Evolutionary conservation across 2,888 invertebrate species (phyloP).

Genomic region (Theodoxus fluviatilis): DNA sequence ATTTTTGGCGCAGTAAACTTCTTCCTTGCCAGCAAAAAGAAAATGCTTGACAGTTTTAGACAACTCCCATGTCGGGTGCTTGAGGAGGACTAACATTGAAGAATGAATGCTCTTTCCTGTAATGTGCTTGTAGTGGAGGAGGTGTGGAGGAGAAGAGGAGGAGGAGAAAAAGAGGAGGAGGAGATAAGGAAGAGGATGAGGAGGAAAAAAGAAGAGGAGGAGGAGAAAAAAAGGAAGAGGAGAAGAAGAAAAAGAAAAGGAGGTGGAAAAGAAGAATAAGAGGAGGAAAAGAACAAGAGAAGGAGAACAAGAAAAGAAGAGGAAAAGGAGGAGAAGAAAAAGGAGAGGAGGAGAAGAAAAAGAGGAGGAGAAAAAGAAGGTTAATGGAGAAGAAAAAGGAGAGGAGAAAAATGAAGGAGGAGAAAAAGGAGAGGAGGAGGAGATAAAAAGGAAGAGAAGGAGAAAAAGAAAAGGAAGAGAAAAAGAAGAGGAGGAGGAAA

Average conservation of each 20-base stretch:
- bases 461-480: neutral
- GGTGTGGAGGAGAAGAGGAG: neutral
- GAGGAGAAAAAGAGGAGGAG: neutral
- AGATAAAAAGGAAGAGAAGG: neutral
- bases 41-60: too few species aligned
- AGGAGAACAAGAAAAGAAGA: neutral
- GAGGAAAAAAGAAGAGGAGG: neutral
- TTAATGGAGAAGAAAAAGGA: neutral
- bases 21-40: too few species aligned
- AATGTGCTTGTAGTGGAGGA: too few species aligned
- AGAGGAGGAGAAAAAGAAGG: neutral
- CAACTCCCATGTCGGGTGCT: too few species aligned
- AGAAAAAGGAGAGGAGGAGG: neutral
- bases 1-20: too few species aligned
- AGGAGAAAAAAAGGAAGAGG: neutral
- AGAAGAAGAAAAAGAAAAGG: neutral
- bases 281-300: neutral
- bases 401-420: neutral
- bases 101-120: too few species aligned
- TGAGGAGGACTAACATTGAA: too few species aligned
- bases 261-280: neutral
- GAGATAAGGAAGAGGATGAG: neutral
- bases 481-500: neutral
- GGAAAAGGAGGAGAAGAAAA: neutral
- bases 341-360: neutral